phyloP scores from a whole-genome alignment of 37 sponge, comb jelly and placozoan genomes.

The Eunapius fragilis region DNA sequence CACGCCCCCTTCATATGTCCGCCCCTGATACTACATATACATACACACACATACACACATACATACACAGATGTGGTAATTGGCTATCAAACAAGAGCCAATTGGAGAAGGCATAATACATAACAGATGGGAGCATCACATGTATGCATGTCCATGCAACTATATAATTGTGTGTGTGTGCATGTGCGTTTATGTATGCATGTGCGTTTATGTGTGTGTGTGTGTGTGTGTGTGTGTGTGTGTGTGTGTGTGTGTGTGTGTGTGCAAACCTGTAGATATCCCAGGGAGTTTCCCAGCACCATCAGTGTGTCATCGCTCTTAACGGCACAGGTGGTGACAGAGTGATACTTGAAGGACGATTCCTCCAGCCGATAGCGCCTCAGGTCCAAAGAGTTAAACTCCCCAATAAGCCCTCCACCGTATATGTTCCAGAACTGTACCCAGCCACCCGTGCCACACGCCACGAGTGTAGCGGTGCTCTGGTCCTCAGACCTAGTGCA shows the following conservation, averaged over 20 bases:
- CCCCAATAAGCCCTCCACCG: conserved; percentile 64
- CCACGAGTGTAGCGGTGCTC: conserved; percentile 63
- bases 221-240: background rate
- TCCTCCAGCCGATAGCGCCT: conserved; percentile 10
- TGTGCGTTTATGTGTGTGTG: background rate
- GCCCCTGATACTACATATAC: too few species aligned
- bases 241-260: background rate
- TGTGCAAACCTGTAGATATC: conserved; percentile 71
- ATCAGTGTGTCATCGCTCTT: conserved; percentile 29
- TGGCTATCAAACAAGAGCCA: too few species aligned
- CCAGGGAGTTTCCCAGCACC: conserved; percentile 76
- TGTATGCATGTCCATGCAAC: too few species aligned
- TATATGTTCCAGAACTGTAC: conserved; percentile 83
- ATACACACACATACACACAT: too few species aligned
- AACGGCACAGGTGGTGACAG: conserved; percentile 50
- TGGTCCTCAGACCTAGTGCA: conserved; percentile 20
- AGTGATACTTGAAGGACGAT: conserved; percentile 13
- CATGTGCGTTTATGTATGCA: background rate
- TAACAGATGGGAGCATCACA: too few species aligned
- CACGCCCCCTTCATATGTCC: too few species aligned
- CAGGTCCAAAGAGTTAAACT: conserved; percentile 12
- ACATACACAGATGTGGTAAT: too few species aligned
- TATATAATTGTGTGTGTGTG: background rate
- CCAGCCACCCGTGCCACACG: conserved; percentile 78
- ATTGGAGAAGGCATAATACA: too few species aligned